These are phyloP conservation scores for Dynastes maya DNA, from an alignment of 2,888 invertebrate species.

Conservation along the genomic window DNA sequence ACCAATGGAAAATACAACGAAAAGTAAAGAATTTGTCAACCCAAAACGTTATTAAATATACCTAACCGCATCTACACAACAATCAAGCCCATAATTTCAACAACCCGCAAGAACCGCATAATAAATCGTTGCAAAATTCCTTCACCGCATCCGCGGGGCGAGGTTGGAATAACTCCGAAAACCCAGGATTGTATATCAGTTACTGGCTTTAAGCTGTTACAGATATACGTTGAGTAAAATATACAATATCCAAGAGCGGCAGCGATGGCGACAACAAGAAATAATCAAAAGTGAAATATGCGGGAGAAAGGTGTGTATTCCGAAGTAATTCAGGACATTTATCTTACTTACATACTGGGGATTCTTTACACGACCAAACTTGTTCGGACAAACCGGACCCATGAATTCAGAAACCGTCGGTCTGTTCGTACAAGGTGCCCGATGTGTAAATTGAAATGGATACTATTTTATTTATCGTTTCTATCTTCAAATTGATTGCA, in stretches of 20 bases:
- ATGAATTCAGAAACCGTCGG: constrained; percentile 25
- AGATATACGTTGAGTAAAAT: constrained; percentile 46
- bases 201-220: constrained; percentile 26
- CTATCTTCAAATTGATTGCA: too few relatives aligned
- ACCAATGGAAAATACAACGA: too few relatives aligned
- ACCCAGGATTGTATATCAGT: constrained; percentile 54
- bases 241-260: not conserved
- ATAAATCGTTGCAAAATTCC: constrained; percentile 53
- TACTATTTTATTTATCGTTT: too few relatives aligned
- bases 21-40: too few relatives aligned
- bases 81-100: not conserved
- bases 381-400: constrained; percentile 51
- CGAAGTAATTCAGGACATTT: constrained; percentile 58
- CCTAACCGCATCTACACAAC: too few relatives aligned
- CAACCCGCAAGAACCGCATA: constrained; percentile 14
- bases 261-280: constrained; percentile 47
- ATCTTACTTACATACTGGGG: constrained; percentile 57
- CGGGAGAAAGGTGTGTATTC: constrained; percentile 53
- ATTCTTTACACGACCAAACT: constrained; percentile 54
- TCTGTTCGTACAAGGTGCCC: too few relatives aligned
- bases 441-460: too few relatives aligned
- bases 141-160: constrained; percentile 49
- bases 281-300: constrained; percentile 52
- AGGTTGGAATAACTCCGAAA: constrained; percentile 51
- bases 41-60: too few relatives aligned